A percentile compares a stretch with the other conserved stretches of the same genome.
Evolutionary conservation across 2,113 vertebrate species (phyloP).

Genomic region (Elephas maximus): DNA sequence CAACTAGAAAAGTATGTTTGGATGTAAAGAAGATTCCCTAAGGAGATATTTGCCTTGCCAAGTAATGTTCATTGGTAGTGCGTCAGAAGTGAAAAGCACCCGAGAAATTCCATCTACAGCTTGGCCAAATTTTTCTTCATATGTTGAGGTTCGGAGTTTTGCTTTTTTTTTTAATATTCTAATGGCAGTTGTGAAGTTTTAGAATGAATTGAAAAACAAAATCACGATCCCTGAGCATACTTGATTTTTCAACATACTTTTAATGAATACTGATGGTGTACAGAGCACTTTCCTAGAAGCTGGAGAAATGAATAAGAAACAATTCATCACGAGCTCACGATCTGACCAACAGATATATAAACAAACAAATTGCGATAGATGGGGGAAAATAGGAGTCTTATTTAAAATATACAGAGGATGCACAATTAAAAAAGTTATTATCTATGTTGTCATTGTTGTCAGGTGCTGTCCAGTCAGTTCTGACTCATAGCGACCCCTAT

Average conservation of each 20-base stretch:
- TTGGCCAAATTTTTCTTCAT: slow-evolving; percentile 50
- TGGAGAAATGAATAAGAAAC: background rate
- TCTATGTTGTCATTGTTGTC: too few species aligned
- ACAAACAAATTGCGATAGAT: slow-evolving; percentile 13
- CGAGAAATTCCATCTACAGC: slow-evolving; percentile 32
- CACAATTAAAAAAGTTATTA: background rate
- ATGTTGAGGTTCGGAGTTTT: background rate
- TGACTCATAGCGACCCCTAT: too few species aligned
- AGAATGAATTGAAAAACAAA: slow-evolving; percentile 55
- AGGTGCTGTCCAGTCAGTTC: too few species aligned
- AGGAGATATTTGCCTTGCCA: background rate
- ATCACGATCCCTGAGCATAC: background rate
- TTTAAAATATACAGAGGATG: background rate
- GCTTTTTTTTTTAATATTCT: background rate
- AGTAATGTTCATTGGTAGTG: slow-evolving; percentile 37
- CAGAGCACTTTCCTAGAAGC: background rate
- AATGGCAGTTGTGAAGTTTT: background rate
- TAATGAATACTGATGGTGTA: background rate
- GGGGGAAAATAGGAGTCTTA: background rate
- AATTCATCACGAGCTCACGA: background rate
- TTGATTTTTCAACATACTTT: background rate
- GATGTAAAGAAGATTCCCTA: background rate
- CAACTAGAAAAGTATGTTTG: background rate
- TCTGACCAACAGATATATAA: background rate
- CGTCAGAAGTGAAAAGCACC: slow-evolving; percentile 74